Evolutionary conservation across 2,113 vertebrate genomes (phyloP).

Genomic region (Bufo gargarizans): DNA sequence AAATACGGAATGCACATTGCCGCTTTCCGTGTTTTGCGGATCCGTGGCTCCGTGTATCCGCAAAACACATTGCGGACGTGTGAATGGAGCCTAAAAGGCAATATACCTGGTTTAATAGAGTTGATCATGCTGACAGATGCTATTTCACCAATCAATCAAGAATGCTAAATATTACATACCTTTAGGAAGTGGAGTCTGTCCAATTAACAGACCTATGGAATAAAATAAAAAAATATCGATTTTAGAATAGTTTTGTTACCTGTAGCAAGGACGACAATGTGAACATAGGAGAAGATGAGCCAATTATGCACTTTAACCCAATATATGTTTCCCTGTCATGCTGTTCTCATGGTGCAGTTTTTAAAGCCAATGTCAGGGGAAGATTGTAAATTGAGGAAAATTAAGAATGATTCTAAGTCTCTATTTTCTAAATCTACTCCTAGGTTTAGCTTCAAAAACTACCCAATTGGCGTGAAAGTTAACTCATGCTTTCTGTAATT

Average conservation of each 20-base stretch:
- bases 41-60: too few relatives aligned
- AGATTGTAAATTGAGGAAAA: too few relatives aligned
- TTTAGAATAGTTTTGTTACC: neutral
- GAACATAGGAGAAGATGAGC: neutral
- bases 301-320: neutral
- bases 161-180: conserved; percentile 7
- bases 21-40: too few relatives aligned
- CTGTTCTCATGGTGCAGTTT: neutral
- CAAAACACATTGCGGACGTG: too few relatives aligned
- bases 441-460: too few relatives aligned
- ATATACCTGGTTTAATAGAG: too few relatives aligned
- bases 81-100: too few relatives aligned
- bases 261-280: neutral
- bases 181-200: conserved; percentile 25
- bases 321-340: neutral
- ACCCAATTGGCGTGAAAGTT: neutral
- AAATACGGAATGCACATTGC: too few relatives aligned
- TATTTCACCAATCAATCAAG: neutral
- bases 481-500: neutral
- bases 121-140: too few relatives aligned
- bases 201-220: conserved; percentile 29
- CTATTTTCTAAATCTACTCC: too few relatives aligned
- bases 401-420: too few relatives aligned
- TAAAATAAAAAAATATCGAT: neutral
- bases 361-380: too few relatives aligned